A percentile compares a stretch with the other conserved stretches of the same genome.
These are phyloP conservation scores for Neotoxoptera formosana DNA, from an alignment of 1,140 invertebrate genomes.

Conservation along the genomic window DNA sequence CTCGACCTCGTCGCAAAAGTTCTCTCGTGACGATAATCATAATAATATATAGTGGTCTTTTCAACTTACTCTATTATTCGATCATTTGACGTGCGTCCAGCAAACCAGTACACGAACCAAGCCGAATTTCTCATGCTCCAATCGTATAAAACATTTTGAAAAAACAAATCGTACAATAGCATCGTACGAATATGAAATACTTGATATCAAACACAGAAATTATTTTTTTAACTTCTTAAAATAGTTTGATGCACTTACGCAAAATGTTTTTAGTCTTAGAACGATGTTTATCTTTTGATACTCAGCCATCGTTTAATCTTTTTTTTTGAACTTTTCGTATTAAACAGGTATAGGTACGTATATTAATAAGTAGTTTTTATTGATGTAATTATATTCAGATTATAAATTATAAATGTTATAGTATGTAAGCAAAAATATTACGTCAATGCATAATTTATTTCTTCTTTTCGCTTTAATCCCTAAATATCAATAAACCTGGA, in stretches of 20 bases:
- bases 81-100: neutral
- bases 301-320: neutral
- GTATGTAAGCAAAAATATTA: neutral
- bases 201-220: neutral
- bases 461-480: neutral
- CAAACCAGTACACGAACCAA: neutral
- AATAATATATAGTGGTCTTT: neutral
- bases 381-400: neutral
- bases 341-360: neutral
- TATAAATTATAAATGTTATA: neutral
- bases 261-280: neutral
- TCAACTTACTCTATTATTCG: neutral
- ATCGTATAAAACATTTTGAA: neutral
- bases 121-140: conserved; percentile 30
- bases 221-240: conserved; percentile 14
- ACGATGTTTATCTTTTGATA: neutral
- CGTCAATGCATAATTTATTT: neutral
- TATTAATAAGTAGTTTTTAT: neutral
- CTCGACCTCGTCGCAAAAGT: neutral
- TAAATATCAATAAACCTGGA: neutral
- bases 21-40: neutral
- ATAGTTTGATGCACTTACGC: neutral
- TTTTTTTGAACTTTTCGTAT: neutral
- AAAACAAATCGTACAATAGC: neutral
- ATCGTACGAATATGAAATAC: neutral